Evolutionary conservation across 2,797 vertebrate species (phyloP).

Genomic region (Adelosebastes latens): DNA sequence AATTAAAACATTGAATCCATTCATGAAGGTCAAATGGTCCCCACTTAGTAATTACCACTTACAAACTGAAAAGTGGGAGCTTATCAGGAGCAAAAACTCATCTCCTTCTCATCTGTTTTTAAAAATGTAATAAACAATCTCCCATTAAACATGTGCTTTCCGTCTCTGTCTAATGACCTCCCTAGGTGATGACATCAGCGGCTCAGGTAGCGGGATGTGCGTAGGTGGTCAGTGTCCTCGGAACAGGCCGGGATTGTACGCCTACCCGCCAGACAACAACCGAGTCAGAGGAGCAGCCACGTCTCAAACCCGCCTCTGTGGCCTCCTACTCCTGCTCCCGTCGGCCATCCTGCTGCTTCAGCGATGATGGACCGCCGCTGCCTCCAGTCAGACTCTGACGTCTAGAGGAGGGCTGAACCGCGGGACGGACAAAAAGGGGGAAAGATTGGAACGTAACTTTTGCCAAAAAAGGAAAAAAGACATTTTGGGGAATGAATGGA

Average conservation of each 20-base stretch:
- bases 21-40: background rate
- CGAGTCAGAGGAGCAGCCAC: constrained; percentile 14
- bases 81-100: background rate
- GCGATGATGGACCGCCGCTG: constrained; percentile 73
- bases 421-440: constrained; percentile 27
- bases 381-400: constrained; percentile 51
- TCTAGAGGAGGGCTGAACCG: constrained; percentile 25
- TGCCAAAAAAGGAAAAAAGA: constrained; percentile 55
- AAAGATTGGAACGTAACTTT: constrained; percentile 52
- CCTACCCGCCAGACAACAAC: constrained; percentile 62
- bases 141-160: background rate
- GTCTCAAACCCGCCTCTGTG: constrained; percentile 2
- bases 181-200: constrained; percentile 79
- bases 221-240: constrained; percentile 59
- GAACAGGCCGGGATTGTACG: constrained; percentile 61
- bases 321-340: constrained; percentile 59
- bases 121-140: background rate
- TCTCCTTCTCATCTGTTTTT: background rate
- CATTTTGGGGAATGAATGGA: constrained; percentile 52
- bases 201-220: constrained; percentile 81
- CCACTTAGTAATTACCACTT: background rate
- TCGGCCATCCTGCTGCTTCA: constrained; percentile 63
- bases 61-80: background rate
- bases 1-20: constrained; percentile 14
- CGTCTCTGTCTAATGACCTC: background rate